A percentile compares a stretch with the other conserved stretches of the same genome.
Conservation (phyloP, 2,113 vertebrate species). For the Seriola aureovittata region DNA sequence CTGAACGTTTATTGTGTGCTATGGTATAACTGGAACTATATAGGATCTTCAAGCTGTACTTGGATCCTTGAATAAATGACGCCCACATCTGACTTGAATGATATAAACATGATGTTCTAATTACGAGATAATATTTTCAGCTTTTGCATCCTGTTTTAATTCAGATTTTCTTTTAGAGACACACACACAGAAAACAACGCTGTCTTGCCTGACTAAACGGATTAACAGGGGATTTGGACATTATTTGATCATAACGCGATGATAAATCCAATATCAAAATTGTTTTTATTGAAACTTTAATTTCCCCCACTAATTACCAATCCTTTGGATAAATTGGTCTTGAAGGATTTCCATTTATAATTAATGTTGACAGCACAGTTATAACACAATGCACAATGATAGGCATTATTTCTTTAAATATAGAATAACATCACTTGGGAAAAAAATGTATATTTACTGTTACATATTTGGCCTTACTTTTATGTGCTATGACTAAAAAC, state of each 20-base stretch:
- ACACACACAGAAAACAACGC: slow-evolving; percentile 3
- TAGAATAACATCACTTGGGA: neutral
- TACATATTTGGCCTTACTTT: neutral
- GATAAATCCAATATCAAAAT: neutral
- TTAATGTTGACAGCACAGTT: neutral
- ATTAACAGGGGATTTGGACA: neutral
- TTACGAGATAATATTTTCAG: slow-evolving; percentile 1
- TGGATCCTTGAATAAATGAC: neutral
- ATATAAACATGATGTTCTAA: slow-evolving; percentile 18
- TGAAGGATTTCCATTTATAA: neutral
- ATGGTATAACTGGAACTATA: neutral
- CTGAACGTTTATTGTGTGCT: neutral
- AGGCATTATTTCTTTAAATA: neutral
- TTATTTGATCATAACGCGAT: neutral
- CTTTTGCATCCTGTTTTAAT: slow-evolving; percentile 21
- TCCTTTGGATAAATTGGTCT: neutral
- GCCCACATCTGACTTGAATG: neutral
- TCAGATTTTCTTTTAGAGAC: neutral
- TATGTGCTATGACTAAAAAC: neutral
- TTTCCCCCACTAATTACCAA: neutral
- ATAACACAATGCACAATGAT: neutral
- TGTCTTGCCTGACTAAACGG: neutral
- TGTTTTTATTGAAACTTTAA: neutral
- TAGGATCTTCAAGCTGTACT: neutral
- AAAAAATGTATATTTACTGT: neutral